Evolutionary conservation across 2,113 vertebrate genomes (phyloP), one percentile per base, ranked within the genome.

Genomic region (Myrmecobius fasciatus): DNA sequence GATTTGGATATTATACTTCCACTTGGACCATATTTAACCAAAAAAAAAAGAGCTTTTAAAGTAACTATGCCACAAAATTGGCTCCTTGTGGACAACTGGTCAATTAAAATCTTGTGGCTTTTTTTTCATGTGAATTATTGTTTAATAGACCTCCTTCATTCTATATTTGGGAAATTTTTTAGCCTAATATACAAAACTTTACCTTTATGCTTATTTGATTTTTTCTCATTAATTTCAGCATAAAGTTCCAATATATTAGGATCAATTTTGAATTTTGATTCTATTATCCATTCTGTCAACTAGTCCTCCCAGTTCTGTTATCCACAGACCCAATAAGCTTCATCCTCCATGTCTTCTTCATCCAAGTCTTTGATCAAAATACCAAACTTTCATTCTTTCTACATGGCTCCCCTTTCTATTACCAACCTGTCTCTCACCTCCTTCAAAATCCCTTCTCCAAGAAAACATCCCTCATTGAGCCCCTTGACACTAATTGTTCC

Each of bases 1-100:
- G 91, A 93, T 94, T 91, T 90, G 96, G 94, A 96, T 92, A 92
- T 88, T 92, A 0, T 53, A 95, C 93, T 96, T 96, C 95, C 94
- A 89, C 48, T 89, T 0, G 1, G 52, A 53, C 67, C 95, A 95
- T 52, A 93, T 90, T 95, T 51, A 51, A 49, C 49, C 9, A 91
- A 95, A 90, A 53, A 83, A 25, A 91, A 60, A 26, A 88, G 91
- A 83, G 91, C 93, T 91, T 89, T 93, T 75, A 89, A 26, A 92
- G 91, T 53, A 93, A 25, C 60, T 9, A 25, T 54, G 46, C 88
- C 92, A 11, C 60, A 91, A 25, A 67, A 25, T 89, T 92, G 93
- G 94, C 89, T 90, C 60, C 36, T 91, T 49, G 93, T 46, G 60
- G 91, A 91, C 88, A 3, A 96, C 56, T 52, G 56, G 89, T 93